A percentile compares a stretch with the other conserved stretches of the same genome.
Evolutionary conservation across 2,113 vertebrate genomes (phyloP).

Genomic region (Prochilodus magdalenae): DNA sequence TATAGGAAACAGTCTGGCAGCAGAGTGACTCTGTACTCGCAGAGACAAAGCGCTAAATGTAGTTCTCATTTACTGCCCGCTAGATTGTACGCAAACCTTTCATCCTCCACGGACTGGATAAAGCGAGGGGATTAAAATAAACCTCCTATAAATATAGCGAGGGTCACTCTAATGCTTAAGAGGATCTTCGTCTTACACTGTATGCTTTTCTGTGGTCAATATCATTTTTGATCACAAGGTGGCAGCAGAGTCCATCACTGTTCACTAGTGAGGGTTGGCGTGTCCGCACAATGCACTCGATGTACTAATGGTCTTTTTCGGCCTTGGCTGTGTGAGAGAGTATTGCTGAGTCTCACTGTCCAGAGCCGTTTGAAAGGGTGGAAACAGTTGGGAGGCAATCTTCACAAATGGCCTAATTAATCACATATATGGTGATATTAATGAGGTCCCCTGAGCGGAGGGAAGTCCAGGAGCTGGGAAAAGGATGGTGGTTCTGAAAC

Average conservation of each 20-base stretch:
- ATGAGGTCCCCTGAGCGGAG: conserved; percentile 31
- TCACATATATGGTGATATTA: conserved; percentile 40
- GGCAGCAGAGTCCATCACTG: conserved; percentile 34
- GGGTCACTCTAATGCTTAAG: neutral
- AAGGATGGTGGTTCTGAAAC: conserved; percentile 16
- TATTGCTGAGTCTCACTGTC: conserved; percentile 2
- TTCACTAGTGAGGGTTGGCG: neutral
- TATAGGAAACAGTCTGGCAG: too few relatives aligned
- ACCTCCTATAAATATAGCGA: conserved; percentile 24
- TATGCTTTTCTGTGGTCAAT: neutral
- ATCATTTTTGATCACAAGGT: conserved; percentile 28
- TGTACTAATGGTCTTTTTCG: neutral
- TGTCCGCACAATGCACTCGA: neutral
- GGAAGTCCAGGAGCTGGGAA: neutral
- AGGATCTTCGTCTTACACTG: conserved; percentile 31
- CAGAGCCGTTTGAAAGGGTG: neutral
- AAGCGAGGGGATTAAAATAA: conserved; percentile 31
- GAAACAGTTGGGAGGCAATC: conserved; percentile 18
- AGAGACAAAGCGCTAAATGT: neutral
- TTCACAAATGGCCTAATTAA: conserved; percentile 33
- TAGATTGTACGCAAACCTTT: neutral
- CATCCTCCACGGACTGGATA: neutral
- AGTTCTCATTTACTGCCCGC: neutral
- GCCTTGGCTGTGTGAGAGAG: neutral
- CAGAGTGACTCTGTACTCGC: too few relatives aligned